Percentiles rank a stretch among this genome's conserved stretches.
phyloP scores from a whole-genome alignment of 2,113 vertebrate genomes.

The Rana temporaria region DNA sequence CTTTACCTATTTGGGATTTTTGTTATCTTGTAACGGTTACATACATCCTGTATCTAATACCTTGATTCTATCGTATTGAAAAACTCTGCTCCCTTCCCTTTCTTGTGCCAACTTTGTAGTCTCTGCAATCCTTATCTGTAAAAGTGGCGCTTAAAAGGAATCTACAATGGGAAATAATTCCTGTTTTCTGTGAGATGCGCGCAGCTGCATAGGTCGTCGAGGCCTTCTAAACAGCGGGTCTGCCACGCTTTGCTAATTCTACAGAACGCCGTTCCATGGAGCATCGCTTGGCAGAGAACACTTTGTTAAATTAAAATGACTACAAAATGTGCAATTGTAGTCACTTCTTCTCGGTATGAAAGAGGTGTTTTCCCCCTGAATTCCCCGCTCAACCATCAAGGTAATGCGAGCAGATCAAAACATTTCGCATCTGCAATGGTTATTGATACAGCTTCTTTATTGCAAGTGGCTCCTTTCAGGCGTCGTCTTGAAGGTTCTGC shows the following conservation, averaged over 20 bases:
- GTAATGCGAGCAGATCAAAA: not conserved
- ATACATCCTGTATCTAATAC: not conserved
- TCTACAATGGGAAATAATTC: not conserved
- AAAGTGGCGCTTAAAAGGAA: not conserved
- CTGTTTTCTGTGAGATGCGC: not conserved
- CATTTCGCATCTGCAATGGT: not conserved
- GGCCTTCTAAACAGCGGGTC: not conserved
- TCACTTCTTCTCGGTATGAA: not conserved
- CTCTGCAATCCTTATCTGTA: not conserved
- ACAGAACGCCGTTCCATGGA: not conserved
- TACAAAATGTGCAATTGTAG: not conserved
- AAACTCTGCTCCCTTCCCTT: not conserved
- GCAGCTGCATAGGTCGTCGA: not conserved
- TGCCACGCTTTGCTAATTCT: not conserved
- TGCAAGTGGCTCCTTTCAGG: not conserved
- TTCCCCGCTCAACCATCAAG: not conserved
- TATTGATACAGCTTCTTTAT: conserved; percentile 9
- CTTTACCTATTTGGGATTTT: not conserved
- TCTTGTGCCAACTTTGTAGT: not conserved
- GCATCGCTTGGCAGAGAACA: not conserved
- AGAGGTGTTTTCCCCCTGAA: not conserved
- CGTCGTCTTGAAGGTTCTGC: not conserved
- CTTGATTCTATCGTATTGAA: not conserved
- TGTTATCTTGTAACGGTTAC: not conserved
- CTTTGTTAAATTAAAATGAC: conserved; percentile 1